Evolutionary conservation across 2,113 vertebrate species (phyloP).

Genomic region (Microcebus tavaratra): DNA sequence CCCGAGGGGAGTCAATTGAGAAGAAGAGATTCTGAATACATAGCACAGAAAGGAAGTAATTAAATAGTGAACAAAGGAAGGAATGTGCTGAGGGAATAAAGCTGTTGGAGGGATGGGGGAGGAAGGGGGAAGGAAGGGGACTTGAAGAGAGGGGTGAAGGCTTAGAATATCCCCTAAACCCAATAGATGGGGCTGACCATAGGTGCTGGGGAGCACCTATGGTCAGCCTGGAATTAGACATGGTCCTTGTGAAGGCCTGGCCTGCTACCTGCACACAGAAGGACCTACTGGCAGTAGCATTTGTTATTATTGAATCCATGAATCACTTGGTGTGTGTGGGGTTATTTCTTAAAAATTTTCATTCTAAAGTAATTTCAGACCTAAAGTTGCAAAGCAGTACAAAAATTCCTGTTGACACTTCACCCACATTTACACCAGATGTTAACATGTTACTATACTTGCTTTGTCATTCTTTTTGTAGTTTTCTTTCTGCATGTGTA

Average conservation of each 20-base stretch:
- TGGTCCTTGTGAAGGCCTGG: not conserved
- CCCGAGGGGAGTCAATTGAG: not conserved
- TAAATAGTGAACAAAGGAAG: not conserved
- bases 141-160: not conserved
- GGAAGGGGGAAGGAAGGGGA: not conserved
- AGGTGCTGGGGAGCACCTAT: not conserved
- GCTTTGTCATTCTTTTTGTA: not conserved
- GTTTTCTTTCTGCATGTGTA: not conserved
- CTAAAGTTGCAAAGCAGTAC: not conserved
- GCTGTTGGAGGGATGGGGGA: not conserved
- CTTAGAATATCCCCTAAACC: not conserved
- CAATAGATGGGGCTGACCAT: too few relatives aligned
- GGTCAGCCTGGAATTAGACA: not conserved
- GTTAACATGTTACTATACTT: not conserved
- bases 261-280: rapidly evolving
- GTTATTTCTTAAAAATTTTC: not conserved
- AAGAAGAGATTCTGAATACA: not conserved
- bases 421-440: not conserved
- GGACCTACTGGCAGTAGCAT: too few relatives aligned
- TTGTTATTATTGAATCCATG: not conserved
- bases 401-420: not conserved
- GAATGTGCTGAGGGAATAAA: not conserved
- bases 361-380: conserved; percentile 16
- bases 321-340: not conserved
- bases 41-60: conserved; percentile 1